phyloP scores from a whole-genome alignment of 2,888 invertebrate genomes.

The Tachystola acroxantha region DNA sequence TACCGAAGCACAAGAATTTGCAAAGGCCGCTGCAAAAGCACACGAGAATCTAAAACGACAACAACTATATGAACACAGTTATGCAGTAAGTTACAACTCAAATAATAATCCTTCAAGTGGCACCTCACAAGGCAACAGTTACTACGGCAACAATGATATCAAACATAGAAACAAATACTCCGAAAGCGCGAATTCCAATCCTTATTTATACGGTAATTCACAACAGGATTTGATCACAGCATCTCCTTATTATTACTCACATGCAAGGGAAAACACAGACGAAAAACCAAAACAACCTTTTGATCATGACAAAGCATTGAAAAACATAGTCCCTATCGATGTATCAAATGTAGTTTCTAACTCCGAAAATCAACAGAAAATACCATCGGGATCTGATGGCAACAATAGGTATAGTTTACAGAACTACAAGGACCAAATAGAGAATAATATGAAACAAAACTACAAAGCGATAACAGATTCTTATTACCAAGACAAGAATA shows the following conservation, averaged over 20 bases:
- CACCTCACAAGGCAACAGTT: constrained; percentile 23
- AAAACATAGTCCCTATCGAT: constrained; percentile 69
- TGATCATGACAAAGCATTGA: constrained; percentile 69
- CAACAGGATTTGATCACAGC: constrained; percentile 55
- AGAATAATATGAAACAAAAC: constrained; percentile 46
- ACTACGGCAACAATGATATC: constrained; percentile 34
- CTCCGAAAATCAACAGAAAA: constrained; percentile 41
- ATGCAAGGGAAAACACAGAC: constrained; percentile 43
- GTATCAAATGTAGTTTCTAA: constrained; percentile 62
- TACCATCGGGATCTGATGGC: constrained; percentile 26
- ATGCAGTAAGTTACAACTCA: constrained; percentile 26
- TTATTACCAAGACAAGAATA: constrained; percentile 65
- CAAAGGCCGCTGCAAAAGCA: constrained; percentile 62
- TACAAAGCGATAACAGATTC: constrained; percentile 55
- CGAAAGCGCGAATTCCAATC: constrained; percentile 32
- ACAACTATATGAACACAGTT: constrained; percentile 35
- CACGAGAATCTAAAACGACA: constrained; percentile 62
- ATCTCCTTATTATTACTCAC: constrained; percentile 47
- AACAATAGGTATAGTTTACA: constrained; percentile 33
- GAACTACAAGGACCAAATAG: constrained; percentile 49
- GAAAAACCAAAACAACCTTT: constrained; percentile 54
- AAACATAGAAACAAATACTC: constrained; percentile 43
- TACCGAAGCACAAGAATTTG: constrained; percentile 59
- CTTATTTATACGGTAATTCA: constrained; percentile 31
- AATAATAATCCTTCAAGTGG: constrained; percentile 25